phyloP scores from a whole-genome alignment of 2,888 invertebrate species.

The Pheosia tremula region DNA sequence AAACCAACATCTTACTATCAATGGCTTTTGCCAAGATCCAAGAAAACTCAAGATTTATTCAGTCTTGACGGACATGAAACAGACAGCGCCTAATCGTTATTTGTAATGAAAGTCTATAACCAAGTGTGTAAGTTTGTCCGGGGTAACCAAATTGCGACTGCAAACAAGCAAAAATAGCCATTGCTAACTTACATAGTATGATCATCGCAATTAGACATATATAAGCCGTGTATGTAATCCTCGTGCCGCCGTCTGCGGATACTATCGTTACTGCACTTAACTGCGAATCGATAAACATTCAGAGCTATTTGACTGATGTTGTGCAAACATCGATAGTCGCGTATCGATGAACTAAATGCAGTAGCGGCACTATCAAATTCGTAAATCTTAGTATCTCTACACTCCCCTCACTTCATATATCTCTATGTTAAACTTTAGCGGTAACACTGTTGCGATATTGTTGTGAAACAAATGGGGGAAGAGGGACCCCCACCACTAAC shows the following conservation, averaged over 20 bases:
- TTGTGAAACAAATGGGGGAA: conserved; percentile 12
- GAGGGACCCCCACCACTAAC: too few relatives aligned
- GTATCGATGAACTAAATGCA: conserved; percentile 41
- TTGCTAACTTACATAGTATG: background rate
- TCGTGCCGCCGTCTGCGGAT: conserved; percentile 21
- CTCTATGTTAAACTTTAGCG: conserved; percentile 52
- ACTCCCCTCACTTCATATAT: conserved; percentile 48
- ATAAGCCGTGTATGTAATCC: background rate
- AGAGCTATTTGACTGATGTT: background rate
- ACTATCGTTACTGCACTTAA: conserved; percentile 32
- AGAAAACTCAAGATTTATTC: too few relatives aligned
- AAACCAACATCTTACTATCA: too few relatives aligned
- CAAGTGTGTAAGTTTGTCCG: conserved; percentile 25
- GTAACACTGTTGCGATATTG: conserved; percentile 54
- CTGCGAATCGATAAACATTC: conserved; percentile 2
- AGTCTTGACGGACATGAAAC: too few relatives aligned
- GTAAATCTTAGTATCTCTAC: conserved; percentile 52
- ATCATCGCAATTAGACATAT: background rate
- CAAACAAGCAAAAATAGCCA: background rate
- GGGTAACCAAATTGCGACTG: background rate
- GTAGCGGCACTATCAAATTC: conserved; percentile 42
- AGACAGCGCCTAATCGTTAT: background rate
- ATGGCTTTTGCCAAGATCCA: too few relatives aligned
- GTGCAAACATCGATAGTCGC: background rate
- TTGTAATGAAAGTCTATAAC: conserved; percentile 6